These are phyloP conservation scores for Hassar affinis DNA, from an alignment of 2,113 vertebrate species.

Conservation along the genomic window DNA sequence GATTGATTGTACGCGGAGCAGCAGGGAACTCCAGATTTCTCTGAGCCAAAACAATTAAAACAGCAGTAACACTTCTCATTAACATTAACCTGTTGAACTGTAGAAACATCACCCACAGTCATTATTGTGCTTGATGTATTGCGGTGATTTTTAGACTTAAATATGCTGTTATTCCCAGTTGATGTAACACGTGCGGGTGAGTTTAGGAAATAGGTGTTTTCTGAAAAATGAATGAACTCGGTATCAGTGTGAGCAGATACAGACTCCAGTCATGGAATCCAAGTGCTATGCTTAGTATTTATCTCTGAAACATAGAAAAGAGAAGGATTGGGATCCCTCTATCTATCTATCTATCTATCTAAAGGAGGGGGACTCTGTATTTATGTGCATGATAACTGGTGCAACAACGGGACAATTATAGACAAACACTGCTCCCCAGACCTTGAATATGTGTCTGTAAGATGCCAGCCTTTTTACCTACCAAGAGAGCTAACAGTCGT, in stretches of 20 bases:
- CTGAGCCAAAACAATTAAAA: neutral
- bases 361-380: too few species aligned
- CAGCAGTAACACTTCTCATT: neutral
- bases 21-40: neutral
- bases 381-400: too few species aligned
- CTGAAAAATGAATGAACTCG: neutral
- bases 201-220: neutral
- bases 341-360: too few species aligned
- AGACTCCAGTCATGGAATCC: neutral
- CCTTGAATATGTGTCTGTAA: too few species aligned
- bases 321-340: neutral
- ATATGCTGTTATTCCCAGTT: neutral
- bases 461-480: too few species aligned
- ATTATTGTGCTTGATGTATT: neutral
- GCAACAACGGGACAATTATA: too few species aligned
- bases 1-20: neutral
- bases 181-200: neutral
- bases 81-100: neutral
- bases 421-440: too few species aligned
- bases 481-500: too few species aligned
- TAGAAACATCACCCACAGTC: neutral
- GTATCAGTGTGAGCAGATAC: conserved; percentile 7
- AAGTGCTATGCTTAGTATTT: neutral
- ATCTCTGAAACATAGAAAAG: neutral
- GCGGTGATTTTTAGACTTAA: neutral